phyloP scores from a whole-genome alignment of 1,140 invertebrate genomes.

The Zaprionus africanus region DNA sequence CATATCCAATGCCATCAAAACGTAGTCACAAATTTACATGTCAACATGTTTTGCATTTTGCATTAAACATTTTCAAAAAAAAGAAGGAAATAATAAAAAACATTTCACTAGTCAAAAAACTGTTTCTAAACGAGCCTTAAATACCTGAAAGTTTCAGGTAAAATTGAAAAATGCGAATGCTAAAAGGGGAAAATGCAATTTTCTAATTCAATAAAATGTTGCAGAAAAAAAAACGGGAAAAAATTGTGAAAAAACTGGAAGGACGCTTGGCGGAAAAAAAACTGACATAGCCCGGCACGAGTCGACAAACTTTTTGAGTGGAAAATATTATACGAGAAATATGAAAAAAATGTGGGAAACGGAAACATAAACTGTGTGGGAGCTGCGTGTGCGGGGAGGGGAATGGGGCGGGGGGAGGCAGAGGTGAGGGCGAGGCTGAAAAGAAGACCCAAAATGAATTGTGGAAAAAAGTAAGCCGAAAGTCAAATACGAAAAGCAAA shows the following conservation, averaged over 20 bases:
- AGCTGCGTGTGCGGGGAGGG: not conserved
- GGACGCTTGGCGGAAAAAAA: not conserved
- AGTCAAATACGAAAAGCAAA: conserved; percentile 33
- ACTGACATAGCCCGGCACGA: not conserved
- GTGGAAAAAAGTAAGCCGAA: conserved; percentile 10
- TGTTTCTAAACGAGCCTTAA: conserved; percentile 4
- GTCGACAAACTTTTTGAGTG: conserved; percentile 8
- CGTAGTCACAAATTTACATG: not conserved
- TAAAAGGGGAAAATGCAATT: conserved; percentile 9
- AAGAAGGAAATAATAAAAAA: not conserved
- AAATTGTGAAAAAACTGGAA: not conserved
- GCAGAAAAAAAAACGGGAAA: not conserved
- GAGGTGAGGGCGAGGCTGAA: not conserved
- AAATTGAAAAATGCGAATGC: conserved; percentile 6
- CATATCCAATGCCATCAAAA: not conserved
- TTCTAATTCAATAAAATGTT: conserved; percentile 12
- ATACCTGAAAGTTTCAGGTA: conserved; percentile 3
- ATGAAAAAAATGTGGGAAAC: not conserved
- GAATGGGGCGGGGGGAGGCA: not conserved
- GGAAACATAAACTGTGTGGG: not conserved
- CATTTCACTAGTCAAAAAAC: not conserved
- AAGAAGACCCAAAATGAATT: not conserved
- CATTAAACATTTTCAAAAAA: not conserved
- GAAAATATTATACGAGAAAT: conserved; percentile 6
- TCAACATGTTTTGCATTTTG: not conserved